Evolutionary conservation across 2,888 invertebrate species (phyloP).

Genomic region (Eristalis tenax): DNA sequence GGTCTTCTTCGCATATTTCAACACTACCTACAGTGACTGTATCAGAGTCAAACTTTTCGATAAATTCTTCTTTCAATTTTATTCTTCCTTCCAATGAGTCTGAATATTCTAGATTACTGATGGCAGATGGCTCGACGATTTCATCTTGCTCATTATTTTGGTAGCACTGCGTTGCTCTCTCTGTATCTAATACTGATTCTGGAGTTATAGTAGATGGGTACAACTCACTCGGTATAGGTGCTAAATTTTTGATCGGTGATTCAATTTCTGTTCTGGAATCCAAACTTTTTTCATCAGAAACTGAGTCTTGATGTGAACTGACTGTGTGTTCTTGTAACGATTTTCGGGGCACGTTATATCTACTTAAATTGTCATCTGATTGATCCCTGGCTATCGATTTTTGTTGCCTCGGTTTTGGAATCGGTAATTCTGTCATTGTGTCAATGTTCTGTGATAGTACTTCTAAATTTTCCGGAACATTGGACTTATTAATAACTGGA

Average conservation of each 20-base stretch:
- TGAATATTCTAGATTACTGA: neutral
- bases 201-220: neutral
- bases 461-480: neutral
- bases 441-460: neutral
- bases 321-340: neutral
- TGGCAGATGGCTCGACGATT: neutral
- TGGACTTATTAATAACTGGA: neutral
- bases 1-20: constrained; percentile 72
- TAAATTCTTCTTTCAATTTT: neutral
- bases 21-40: neutral
- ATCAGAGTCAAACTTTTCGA: neutral
- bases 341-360: neutral
- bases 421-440: constrained; percentile 3
- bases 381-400: neutral
- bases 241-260: neutral
- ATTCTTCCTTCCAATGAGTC: neutral
- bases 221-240: neutral
- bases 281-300: neutral
- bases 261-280: neutral
- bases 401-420: constrained; percentile 47
- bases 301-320: neutral
- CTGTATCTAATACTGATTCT: neutral
- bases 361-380: neutral
- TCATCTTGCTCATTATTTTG: neutral
- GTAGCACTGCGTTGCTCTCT: no score